Conservation (phyloP, 2,797 vertebrate species). For the Brachyalestes nurse region DNA sequence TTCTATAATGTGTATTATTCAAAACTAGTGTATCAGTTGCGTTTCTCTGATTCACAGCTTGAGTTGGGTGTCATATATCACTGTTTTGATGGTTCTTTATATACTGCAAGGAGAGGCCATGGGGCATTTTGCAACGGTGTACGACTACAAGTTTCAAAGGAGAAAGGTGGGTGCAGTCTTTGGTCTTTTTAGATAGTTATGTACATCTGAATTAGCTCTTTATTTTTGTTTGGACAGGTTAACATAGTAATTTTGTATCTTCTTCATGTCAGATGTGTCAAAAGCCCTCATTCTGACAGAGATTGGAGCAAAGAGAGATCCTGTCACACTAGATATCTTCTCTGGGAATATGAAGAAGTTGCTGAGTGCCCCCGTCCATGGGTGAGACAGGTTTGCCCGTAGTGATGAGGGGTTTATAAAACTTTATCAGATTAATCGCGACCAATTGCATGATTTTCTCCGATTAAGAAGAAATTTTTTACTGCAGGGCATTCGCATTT, state of each 20-base stretch:
- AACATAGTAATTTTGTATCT: background rate
- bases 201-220: background rate
- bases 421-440: background rate
- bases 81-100: conserved; percentile 86
- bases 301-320: conserved; percentile 86
- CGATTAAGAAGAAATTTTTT: no score
- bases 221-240: no score
- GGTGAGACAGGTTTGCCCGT: conserved; percentile 69
- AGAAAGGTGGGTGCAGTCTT: conserved; percentile 75
- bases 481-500: no score
- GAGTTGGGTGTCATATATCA: conserved; percentile 89
- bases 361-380: conserved; percentile 81
- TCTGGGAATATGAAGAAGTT: conserved; percentile 85
- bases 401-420: background rate
- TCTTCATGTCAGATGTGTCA: conserved; percentile 76
- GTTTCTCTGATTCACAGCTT: conserved; percentile 71
- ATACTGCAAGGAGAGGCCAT: conserved; percentile 84
- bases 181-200: background rate
- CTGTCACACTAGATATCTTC: conserved; percentile 82
- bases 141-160: conserved; percentile 82
- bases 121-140: conserved; percentile 87
- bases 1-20: background rate
- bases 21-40: conserved; percentile 60
- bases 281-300: conserved; percentile 88
- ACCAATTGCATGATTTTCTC: no score